Evolutionary conservation across 2,888 invertebrate genomes (phyloP).

Genomic region (Ceratothoa steindachneri): DNA sequence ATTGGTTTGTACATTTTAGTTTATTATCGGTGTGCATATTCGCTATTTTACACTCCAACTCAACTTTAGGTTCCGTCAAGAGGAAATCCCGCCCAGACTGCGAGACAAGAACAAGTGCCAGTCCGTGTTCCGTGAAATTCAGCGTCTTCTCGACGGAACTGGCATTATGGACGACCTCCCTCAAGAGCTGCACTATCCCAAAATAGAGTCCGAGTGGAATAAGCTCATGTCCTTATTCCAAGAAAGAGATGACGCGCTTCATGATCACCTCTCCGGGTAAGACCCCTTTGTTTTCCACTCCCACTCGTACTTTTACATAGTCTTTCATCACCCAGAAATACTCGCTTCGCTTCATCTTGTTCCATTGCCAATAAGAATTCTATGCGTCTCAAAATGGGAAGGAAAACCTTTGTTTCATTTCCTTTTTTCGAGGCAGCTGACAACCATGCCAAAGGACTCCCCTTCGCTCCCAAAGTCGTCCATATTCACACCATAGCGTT

Average conservation of each 20-base stretch:
- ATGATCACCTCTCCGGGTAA: constrained; percentile 70
- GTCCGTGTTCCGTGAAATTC: constrained; percentile 72
- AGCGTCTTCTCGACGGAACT: constrained; percentile 37
- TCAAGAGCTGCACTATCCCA: constrained; percentile 77
- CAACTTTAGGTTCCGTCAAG: constrained; percentile 72
- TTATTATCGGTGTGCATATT: too few species aligned
- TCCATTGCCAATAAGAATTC: background rate
- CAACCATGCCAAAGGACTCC: too few species aligned
- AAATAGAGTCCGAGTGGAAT: constrained; percentile 83
- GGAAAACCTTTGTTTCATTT: background rate
- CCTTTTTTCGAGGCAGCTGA: too few species aligned
- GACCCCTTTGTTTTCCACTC: too few species aligned
- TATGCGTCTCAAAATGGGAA: background rate
- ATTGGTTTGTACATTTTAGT: too few species aligned
- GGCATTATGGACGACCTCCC: constrained; percentile 69
- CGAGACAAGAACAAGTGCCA: constrained; percentile 83
- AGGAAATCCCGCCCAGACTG: constrained; percentile 86
- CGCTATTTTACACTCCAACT: too few species aligned
- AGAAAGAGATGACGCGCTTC: constrained; percentile 82
- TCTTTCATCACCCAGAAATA: too few species aligned
- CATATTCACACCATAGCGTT: too few species aligned
- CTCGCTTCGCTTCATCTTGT: too few species aligned
- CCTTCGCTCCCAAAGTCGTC: too few species aligned
- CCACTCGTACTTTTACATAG: constrained; percentile 37
- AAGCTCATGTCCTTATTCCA: constrained; percentile 80